Conservation (phyloP, 2,113 vertebrate species). For the Sander lucioperca region DNA sequence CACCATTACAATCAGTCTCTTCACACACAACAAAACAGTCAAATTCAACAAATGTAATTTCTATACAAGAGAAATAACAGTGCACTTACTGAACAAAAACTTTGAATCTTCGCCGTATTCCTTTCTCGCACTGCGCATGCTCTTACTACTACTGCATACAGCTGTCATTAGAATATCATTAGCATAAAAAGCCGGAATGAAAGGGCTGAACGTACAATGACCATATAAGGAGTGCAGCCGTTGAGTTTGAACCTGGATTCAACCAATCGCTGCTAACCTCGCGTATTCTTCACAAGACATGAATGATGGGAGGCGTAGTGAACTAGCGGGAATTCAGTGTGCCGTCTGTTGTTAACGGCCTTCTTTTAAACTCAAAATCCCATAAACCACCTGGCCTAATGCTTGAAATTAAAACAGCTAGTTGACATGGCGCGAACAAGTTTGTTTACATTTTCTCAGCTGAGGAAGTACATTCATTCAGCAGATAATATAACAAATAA, state of each 20-base stretch:
- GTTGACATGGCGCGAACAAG: constrained; percentile 80
- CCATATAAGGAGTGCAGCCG: constrained; percentile 83
- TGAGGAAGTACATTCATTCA: constrained; percentile 14
- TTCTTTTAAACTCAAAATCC: constrained; percentile 62
- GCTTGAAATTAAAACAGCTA: constrained; percentile 62
- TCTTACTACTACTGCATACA: constrained; percentile 83
- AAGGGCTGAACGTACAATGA: constrained; percentile 55
- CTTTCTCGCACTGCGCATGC: constrained; percentile 83
- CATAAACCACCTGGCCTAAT: constrained; percentile 39
- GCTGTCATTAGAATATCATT: constrained; percentile 82
- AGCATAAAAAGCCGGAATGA: constrained; percentile 80
- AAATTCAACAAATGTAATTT: neutral
- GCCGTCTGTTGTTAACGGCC: no score
- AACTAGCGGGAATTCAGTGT: neutral
- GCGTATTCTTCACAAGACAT: constrained; percentile 14
- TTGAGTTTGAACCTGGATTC: constrained; percentile 74
- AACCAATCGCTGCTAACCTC: constrained; percentile 71
- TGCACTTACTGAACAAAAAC: constrained; percentile 86
- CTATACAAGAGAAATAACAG: constrained; percentile 52
- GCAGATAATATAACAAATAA: neutral
- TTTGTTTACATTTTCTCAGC: constrained; percentile 80
- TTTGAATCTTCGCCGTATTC: constrained; percentile 84
- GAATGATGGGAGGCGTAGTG: constrained; percentile 79
- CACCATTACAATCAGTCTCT: neutral
- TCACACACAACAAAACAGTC: neutral